phyloP scores from a whole-genome alignment of 2,797 vertebrate genomes.

The Myripristis murdjan region DNA sequence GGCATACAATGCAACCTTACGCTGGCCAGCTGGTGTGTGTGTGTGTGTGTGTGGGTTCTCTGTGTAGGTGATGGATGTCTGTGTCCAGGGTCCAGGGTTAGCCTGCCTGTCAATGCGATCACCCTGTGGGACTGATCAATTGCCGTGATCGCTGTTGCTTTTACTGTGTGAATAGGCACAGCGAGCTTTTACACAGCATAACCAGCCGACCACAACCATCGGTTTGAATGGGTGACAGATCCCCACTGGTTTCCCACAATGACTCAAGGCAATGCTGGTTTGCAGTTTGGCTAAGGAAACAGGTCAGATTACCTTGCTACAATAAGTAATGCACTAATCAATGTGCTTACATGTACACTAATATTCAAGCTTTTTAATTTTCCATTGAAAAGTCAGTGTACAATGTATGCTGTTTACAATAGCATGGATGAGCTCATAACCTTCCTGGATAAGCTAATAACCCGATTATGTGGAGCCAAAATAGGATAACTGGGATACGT shows the following conservation, averaged over 20 bases:
- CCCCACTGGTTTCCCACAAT: neutral
- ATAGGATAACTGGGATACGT: too few relatives aligned
- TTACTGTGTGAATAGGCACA: constrained; percentile 42
- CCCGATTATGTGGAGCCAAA: too few relatives aligned
- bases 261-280: neutral
- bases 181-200: constrained; percentile 58
- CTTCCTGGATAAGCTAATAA: too few relatives aligned
- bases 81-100: constrained; percentile 6
- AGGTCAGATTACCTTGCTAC: too few relatives aligned
- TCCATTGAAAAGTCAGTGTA: too few relatives aligned
- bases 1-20: neutral
- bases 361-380: too few relatives aligned
- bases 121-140: constrained; percentile 58
- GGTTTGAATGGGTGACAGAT: neutral
- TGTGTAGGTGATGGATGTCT: constrained; percentile 15
- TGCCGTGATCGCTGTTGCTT: constrained; percentile 31
- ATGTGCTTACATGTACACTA: too few relatives aligned
- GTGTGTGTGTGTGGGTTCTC: neutral
- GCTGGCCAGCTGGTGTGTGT: neutral
- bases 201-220: neutral
- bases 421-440: too few relatives aligned
- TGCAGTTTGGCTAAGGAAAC: neutral
- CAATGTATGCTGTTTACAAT: too few relatives aligned
- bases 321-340: too few relatives aligned
- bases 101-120: constrained; percentile 30